Base-by-base conservation (phyloP, 2,888 invertebrate species). In the Eumacrocentrus americanus region DNA sequence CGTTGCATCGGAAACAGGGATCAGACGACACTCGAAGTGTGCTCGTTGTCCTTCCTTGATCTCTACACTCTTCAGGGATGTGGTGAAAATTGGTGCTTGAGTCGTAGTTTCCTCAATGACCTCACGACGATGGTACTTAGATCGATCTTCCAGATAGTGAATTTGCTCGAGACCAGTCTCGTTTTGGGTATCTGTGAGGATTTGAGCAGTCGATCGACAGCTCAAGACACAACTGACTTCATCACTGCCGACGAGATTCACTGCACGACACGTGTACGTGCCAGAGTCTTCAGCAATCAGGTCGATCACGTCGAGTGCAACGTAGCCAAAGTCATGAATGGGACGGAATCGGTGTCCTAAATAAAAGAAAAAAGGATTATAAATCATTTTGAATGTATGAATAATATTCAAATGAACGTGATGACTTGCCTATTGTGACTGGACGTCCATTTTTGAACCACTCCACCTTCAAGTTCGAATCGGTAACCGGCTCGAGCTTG, bases 301-400 rank as follows among this genome's bases (percentile, higher is more conserved):
- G 78, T 97, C 97, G 67, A 97, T 89, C 65, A 99, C 94, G 76
- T 98, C 98, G 65, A 99, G 85, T 12, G 98, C 97, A 18, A 98
- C 98, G 78, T 97, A 98, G 38, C 98, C 98, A 82, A 99, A 98
- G 81, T 99, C 98, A 79, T 97, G 96, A 78, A 96, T 95, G 60
- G 97, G 96, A 72, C 95, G 88, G 85, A 96, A 98, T 74, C 97
- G 88, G 78, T 96, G 95, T 50, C 96, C 87, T 86, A 64, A 11
- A 67, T 61, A 38, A n/a, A 25, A 4, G 4, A 42, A 62, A 51
- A 57, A 38, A 7, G 40, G 46, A 48, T 14, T 44, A 34, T 40
- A 48, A 48, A 18, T 22, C n/a, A 34, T n/a, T 42, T 16, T 22
- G 16, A 5, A 0, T 44, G 12, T 7, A 20, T 29, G 22, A 37